Conservation (phyloP, 2,113 vertebrate species). For the Antigone vipio region DNA sequence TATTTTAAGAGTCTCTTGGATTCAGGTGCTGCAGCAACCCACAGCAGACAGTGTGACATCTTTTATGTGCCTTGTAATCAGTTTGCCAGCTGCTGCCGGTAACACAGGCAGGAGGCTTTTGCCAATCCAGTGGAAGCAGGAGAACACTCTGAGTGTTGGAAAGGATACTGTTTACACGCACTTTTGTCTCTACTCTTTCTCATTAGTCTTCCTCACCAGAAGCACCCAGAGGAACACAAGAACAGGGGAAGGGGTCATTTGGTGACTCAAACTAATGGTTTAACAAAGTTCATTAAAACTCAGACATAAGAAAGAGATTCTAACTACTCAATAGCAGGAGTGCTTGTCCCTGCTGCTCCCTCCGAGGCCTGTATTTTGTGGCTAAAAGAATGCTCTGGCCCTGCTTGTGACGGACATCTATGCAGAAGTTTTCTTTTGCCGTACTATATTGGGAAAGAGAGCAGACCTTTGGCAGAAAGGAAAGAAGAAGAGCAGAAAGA, state of each 20-base stretch:
- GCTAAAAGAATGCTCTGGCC: not conserved
- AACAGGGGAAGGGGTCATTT: not conserved
- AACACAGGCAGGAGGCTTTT: not conserved
- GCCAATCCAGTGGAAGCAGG: not conserved
- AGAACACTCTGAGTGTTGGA: not conserved
- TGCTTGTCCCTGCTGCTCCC: not conserved
- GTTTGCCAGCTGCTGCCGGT: not conserved
- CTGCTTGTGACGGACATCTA: not conserved
- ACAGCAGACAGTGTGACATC: not conserved
- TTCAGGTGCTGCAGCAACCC: not conserved
- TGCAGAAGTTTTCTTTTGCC: not conserved
- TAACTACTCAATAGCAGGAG: not conserved
- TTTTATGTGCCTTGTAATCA: not conserved
- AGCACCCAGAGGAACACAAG: not conserved
- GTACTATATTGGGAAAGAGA: not conserved
- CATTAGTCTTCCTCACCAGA: not conserved
- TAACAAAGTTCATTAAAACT: not conserved
- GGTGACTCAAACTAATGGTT: not conserved
- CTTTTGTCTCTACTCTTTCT: not conserved
- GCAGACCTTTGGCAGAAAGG: not conserved
- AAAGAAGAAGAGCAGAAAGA: not conserved
- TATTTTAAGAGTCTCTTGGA: not conserved
- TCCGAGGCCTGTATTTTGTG: not conserved
- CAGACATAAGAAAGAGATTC: not conserved
- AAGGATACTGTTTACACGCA: not conserved